Base-by-base conservation (phyloP, 1,140 invertebrate species). In the Holotrichia oblita region DNA sequence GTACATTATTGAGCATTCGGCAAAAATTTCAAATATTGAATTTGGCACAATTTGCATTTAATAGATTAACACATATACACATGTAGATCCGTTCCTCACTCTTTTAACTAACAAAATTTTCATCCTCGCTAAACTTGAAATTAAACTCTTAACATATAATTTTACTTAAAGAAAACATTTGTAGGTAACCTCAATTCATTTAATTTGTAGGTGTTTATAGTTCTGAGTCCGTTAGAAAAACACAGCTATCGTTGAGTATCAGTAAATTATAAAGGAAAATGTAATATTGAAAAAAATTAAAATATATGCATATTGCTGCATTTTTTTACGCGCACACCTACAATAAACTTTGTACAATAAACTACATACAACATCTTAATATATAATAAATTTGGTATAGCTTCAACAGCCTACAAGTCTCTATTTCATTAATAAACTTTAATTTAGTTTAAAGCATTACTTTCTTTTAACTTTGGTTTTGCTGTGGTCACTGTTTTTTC, bases 381-480 rank as follows among this genome's bases (percentile, higher is more conserved):
- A 64, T 22, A 64, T 81, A 80, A 78, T 79, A 72, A 78, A 78
- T 78, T 69, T 78, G 77, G 77, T 78, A 42, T 59, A 78, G 77
- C 77, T 78, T 73, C 27, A 77, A 69, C 55, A 77, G 24, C 55
- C 55, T 64, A 64, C 59, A 48, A 77, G 48, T 34, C 75, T 34
- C 61, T 64, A 27, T 64, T 64, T 81, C n/a, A 3, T 41, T 61
- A 74, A 41, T 64, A 40, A 42, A 77, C 7, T 79, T 78, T 55
- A 77, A 78, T 76, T 55, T 72, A 55, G 61, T 17, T 64, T 64
- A 64, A 64, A 64, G 61, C 61, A 81, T 82, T 72, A 84, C 82
- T 82, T 85, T 80, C 84, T 81, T 79, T 81, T 83, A 8, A 83
- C 83, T 82, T 86, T 87, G 78, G 82, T 83, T 81, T 86, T 87